phyloP scores from a whole-genome alignment of 2,113 vertebrate species.

The Heliornis fulica region DNA sequence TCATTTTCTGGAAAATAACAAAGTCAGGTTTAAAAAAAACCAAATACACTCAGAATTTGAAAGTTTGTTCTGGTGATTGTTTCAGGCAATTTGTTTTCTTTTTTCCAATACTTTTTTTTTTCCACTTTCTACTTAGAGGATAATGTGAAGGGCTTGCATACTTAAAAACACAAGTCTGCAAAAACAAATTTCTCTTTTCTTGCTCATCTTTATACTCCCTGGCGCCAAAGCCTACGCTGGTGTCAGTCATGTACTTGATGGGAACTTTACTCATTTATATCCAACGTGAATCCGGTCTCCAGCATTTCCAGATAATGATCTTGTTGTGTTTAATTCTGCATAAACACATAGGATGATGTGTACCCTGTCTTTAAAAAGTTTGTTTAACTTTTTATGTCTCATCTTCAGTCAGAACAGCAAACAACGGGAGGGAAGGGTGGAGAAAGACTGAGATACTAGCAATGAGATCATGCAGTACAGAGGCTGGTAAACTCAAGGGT shows the following conservation, averaged over 20 bases:
- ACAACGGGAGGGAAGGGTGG: constrained; percentile 60
- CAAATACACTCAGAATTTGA: rapidly evolving
- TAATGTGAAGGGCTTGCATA: background rate
- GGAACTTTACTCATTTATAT: constrained; percentile 47
- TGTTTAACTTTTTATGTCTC: constrained; percentile 53
- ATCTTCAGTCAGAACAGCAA: constrained; percentile 43
- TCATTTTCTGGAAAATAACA: background rate
- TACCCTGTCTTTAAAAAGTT: constrained; percentile 26
- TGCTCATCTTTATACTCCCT: constrained; percentile 19
- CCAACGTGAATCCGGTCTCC: constrained; percentile 48
- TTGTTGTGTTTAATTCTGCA: constrained; percentile 51
- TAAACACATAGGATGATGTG: constrained; percentile 58
- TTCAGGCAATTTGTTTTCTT: background rate
- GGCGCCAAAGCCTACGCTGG: background rate
- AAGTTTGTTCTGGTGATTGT: background rate
- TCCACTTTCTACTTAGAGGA: background rate
- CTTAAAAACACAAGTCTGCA: background rate
- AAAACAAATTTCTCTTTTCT: background rate
- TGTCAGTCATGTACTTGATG: constrained; percentile 45
- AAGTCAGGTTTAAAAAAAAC: background rate
- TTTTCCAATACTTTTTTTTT: background rate
- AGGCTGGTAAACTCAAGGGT: constrained; percentile 25
- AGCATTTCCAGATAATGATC: constrained; percentile 49
- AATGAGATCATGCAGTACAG: constrained; percentile 40
- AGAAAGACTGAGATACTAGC: constrained; percentile 22